Base-by-base conservation (phyloP, 1,140 invertebrate genomes). In the Apis dorsata region DNA sequence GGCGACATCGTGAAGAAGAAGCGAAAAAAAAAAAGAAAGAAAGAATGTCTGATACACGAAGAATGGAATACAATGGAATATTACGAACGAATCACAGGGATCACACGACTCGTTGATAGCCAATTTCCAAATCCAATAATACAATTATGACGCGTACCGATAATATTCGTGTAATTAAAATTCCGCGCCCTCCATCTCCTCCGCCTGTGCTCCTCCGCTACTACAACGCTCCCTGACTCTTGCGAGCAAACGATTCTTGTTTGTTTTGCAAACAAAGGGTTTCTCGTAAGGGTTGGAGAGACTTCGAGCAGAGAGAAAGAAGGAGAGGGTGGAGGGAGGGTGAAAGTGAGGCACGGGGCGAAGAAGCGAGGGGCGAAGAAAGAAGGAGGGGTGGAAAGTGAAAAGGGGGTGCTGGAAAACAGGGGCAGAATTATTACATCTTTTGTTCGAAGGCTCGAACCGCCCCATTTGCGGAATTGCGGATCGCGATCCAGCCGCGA, bases 151-250 rank as follows among this genome's bases (percentile, higher is more conserved):
- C 87, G 90, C 83, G 83, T 87, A 85, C 90, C 90, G 89, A 90
- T 93, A 93, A 93, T 93, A 92, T 93, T 93, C 88, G 89, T 75
- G 90, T 92, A 93, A 93, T 93, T 93, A 92, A 93, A 93, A 93
- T 93, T 92, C 91, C 91, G 86, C 89, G 87, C 86, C 72, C 73
- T 75, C 69, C 63, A 68, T 21, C 28, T 19, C n/a, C 51, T 75
- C 57, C 34, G 44, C 79, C 53, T 68, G 81, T 88, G 85, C 85
- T 34, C 34, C 88, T 83, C 85, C 82, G 75, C 53, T 69, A 77
- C 80, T 82, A 65, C 66, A 71, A 65, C 66, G 74, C 65, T 74
- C 70, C 80, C 86, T 80, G 87, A 91, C 90, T 91, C 86, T 81
- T 73, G 84, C 82, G 87, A 91, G 91, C 90, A 93, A 93, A 93